Percentiles rank a stretch among this genome's conserved stretches.
phyloP scores from a whole-genome alignment of 2,797 vertebrate genomes.

The Toxotes lorentzi region DNA sequence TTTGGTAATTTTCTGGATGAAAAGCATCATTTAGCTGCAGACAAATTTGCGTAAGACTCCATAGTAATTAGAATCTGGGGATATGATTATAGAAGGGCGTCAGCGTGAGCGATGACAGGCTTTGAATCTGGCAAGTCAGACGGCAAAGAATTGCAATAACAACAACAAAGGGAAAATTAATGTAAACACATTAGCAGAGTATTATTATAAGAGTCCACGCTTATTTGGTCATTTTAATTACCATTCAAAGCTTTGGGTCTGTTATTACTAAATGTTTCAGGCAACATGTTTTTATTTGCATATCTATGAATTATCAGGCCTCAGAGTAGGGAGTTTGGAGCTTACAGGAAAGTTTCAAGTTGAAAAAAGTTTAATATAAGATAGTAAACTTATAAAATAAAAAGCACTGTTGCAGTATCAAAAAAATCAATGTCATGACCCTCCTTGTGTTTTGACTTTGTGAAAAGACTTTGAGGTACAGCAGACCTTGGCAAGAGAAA shows the following conservation, averaged over 20 bases:
- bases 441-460: not conserved
- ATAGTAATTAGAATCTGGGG: slow-evolving; percentile 74
- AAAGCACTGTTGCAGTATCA: not conserved
- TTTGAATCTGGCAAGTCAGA: slow-evolving; percentile 56
- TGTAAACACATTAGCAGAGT: slow-evolving; percentile 59
- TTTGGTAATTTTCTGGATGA: slow-evolving; percentile 81
- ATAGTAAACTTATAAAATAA: not conserved
- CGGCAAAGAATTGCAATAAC: slow-evolving; percentile 49
- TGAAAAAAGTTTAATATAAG: slow-evolving; percentile 5
- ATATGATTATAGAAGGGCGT: slow-evolving; percentile 67
- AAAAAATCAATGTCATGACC: slow-evolving; percentile 1
- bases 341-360: slow-evolving; percentile 17
- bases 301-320: slow-evolving; percentile 16
- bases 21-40: slow-evolving; percentile 75
- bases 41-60: slow-evolving; percentile 66
- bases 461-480: slow-evolving; percentile 8
- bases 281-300: slow-evolving; percentile 29
- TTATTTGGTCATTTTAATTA: slow-evolving; percentile 62
- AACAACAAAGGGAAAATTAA: slow-evolving; percentile 56
- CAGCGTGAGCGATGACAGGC: slow-evolving; percentile 57
- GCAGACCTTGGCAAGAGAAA: slow-evolving; percentile 14
- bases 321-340: not conserved
- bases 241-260: slow-evolving; percentile 42
- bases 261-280: slow-evolving; percentile 33
- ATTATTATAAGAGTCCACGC: slow-evolving; percentile 45